These are phyloP conservation scores for Euphydryas editha DNA, from an alignment of 2,888 invertebrate species.

Conservation along the genomic window DNA sequence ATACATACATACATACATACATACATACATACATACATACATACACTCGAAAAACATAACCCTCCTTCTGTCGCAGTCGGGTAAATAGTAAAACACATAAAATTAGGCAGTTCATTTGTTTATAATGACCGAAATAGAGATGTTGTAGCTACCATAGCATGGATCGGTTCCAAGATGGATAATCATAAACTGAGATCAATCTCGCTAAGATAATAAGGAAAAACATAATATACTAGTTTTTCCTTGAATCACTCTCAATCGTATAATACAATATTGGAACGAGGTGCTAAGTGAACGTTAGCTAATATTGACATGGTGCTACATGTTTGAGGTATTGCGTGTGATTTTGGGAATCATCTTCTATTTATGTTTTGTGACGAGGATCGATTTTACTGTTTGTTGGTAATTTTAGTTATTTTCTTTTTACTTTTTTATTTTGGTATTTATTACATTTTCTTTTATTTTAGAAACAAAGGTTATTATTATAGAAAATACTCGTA, in stretches of 20 bases:
- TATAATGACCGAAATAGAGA: constrained; percentile 9
- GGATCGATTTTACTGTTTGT: no score
- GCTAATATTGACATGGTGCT: not conserved
- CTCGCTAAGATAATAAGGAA: constrained; percentile 12
- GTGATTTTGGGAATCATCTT: no score
- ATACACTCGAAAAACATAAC: no score
- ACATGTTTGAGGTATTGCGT: not conserved
- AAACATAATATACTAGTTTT: not conserved
- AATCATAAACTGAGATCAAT: constrained; percentile 13
- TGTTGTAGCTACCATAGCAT: not conserved
- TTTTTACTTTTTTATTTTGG: no score
- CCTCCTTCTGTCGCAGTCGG: no score
- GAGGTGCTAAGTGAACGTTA: not conserved
- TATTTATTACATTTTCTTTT: no score
- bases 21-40: no score
- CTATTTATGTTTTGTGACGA: no score
- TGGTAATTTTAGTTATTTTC: no score
- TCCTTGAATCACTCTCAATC: not conserved
- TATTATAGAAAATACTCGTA: no score
- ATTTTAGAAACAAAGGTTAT: no score
- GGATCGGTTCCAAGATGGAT: constrained; percentile 11
- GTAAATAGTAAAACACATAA: not conserved
- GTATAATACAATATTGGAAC: not conserved
- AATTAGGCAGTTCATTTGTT: not conserved
- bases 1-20: no score